Evolutionary conservation across 2,888 invertebrate genomes (phyloP).

Genomic region (Molorchus minor): DNA sequence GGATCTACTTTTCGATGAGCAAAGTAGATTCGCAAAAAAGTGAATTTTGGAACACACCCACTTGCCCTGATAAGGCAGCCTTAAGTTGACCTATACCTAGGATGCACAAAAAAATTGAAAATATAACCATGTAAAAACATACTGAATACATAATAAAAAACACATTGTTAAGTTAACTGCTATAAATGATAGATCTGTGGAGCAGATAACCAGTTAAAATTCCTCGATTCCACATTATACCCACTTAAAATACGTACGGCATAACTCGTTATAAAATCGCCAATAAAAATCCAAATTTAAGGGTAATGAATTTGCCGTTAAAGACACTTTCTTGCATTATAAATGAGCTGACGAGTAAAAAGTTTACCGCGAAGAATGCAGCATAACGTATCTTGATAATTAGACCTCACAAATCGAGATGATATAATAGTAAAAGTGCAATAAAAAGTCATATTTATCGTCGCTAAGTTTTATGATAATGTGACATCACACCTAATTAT

Average conservation of each 20-base stretch:
- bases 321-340: slow-evolving; percentile 16
- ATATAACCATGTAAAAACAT: too few relatives aligned
- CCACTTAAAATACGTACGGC: slow-evolving; percentile 12
- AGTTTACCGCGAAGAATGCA: slow-evolving; percentile 4
- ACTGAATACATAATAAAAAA: neutral
- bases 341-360: slow-evolving; percentile 13
- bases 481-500: too few relatives aligned
- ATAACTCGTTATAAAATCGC: slow-evolving; percentile 9
- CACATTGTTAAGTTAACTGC: neutral
- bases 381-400: slow-evolving; percentile 10
- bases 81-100: too few relatives aligned
- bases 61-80: too few relatives aligned
- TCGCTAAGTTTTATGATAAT: too few relatives aligned
- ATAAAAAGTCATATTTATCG: too few relatives aligned
- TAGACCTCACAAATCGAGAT: neutral
- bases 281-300: slow-evolving; percentile 19
- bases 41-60: too few relatives aligned
- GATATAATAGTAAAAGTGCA: slow-evolving; percentile 6
- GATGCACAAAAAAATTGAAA: too few relatives aligned
- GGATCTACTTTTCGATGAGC: too few relatives aligned
- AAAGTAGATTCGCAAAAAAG: too few relatives aligned
- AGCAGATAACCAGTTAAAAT: neutral
- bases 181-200: neutral
- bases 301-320: slow-evolving; percentile 13
- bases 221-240: slow-evolving; percentile 5